Evolutionary conservation across 2,113 vertebrate genomes (phyloP).

Genomic region (Psophia crepitans): DNA sequence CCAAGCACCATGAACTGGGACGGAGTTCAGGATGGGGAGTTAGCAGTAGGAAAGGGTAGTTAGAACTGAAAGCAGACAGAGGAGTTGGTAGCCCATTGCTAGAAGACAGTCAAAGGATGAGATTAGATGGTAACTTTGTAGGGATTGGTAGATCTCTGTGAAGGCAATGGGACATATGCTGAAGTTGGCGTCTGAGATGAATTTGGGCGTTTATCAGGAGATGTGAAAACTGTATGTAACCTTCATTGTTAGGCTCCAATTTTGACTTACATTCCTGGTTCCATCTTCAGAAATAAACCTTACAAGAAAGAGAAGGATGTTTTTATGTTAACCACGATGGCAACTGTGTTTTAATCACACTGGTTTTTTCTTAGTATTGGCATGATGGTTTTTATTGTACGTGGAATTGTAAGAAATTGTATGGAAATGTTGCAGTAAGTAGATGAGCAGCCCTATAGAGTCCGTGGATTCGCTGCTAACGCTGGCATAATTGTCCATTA

Average conservation of each 20-base stretch:
- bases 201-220: not conserved
- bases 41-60: not conserved
- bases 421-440: not conserved
- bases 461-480: not conserved
- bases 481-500: constrained; percentile 59
- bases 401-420: not conserved
- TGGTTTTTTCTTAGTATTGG: not conserved
- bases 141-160: not conserved
- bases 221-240: not conserved
- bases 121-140: not conserved
- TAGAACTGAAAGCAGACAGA: not conserved
- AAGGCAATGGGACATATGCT: not conserved
- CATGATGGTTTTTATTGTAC: not conserved
- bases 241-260: not conserved
- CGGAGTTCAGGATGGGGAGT: not conserved
- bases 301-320: not conserved
- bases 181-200: not conserved
- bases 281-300: not conserved
- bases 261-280: not conserved
- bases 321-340: not conserved
- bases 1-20: not conserved
- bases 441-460: not conserved
- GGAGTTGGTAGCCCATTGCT: not conserved
- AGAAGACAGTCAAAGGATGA: not conserved
- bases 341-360: not conserved